Evolutionary conservation across 2,888 invertebrate genomes (phyloP).

Genomic region (Dryobotodes eremita): DNA sequence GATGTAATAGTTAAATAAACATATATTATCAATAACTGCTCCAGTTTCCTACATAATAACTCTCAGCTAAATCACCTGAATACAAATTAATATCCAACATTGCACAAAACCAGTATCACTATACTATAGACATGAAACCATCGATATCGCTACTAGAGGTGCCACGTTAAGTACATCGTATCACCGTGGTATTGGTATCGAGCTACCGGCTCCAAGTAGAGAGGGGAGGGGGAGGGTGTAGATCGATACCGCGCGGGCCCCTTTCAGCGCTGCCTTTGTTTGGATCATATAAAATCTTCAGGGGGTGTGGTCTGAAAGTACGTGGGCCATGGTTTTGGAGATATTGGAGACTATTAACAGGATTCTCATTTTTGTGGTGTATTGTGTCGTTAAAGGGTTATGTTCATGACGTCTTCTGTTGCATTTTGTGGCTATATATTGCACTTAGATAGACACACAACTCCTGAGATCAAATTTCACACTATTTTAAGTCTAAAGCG

Average conservation of each 20-base stretch:
- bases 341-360: slow-evolving; percentile 21
- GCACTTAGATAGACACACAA: not conserved
- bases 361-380: not conserved
- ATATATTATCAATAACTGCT: not conserved
- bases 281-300: slow-evolving; percentile 88
- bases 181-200: slow-evolving; percentile 65
- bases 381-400: not conserved
- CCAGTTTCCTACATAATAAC: not conserved
- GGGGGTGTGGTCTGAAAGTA: slow-evolving; percentile 80
- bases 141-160: slow-evolving; percentile 52
- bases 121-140: slow-evolving; percentile 17
- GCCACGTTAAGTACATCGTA: slow-evolving; percentile 59
- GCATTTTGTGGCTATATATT: not conserved
- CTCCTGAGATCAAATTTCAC: not conserved
- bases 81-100: not conserved
- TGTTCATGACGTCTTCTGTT: not conserved
- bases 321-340: slow-evolving; percentile 61
- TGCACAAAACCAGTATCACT: slow-evolving; percentile 1
- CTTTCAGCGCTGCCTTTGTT: slow-evolving; percentile 81
- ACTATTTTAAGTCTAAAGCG: no score
- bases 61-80: not conserved
- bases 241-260: slow-evolving; percentile 70
- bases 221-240: slow-evolving; percentile 31
- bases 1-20: not conserved
- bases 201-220: slow-evolving; percentile 29